Base-by-base conservation (phyloP, 2,888 invertebrate species). In the Caenorhabditis panamensis region DNA sequence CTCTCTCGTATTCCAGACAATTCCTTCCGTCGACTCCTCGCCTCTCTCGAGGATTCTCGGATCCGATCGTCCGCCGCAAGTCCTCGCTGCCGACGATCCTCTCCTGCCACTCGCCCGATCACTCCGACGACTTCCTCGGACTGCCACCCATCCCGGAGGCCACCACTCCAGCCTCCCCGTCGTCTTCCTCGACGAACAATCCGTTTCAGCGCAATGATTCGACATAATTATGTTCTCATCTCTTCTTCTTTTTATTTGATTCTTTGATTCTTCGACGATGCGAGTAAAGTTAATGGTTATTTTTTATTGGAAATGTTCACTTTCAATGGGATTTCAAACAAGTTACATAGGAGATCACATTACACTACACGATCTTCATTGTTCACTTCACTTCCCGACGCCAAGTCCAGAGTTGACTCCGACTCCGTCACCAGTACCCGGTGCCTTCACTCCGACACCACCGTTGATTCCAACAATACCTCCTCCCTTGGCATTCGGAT, bases 391-490 rank as follows among this genome's bases (percentile, higher is more conserved):
- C n/a, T n/a, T n/a, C n/a, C 88, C 87, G 24, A 88, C 87, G 6
- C 87, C 87, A 11, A 87, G 66, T 13, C 87, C 88, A 9, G 79
- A 69, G 1, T 82, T 83, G 18, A 88, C 86, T n/a, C 88, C 88
- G 37, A 88, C 77, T 54, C 71, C 71, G 49, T 79, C 79, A 20
- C 87, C 87, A 51, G 83, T 64, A 28, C 87, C 87, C 9, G 86
- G 86, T 20, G 87, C 86, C 49, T 86, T 84, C 8, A 87, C 87
- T 49, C 84, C 84, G 18, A 84, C 85, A 13, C 87, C 87, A 31
- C 88, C 86, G 61, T 73, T 81, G 51, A 86, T 80, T 16, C 88
- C 88, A 24, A 87, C 82, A 24, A 87, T 80, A 20, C 87, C 87
- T 31, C 86, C 84, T 36, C 84, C 86, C 28, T 82, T 82, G 18